phyloP scores from a whole-genome alignment of 2,888 invertebrate species.

The Orthonychiurus folsomi region DNA sequence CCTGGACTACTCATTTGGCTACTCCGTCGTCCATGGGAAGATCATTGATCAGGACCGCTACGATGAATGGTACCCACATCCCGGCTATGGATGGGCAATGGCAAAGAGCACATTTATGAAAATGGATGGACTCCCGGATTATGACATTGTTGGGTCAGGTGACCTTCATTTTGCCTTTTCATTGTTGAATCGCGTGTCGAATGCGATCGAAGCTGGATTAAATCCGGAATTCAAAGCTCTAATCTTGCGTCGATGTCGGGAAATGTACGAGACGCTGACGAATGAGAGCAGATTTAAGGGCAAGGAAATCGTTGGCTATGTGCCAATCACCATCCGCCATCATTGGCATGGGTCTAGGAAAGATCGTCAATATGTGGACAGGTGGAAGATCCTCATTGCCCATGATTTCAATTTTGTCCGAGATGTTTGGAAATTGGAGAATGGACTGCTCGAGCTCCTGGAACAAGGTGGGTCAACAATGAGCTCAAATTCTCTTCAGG shows the following conservation, averaged over 20 bases:
- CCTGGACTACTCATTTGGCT: conserved; percentile 16
- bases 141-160: conserved; percentile 16
- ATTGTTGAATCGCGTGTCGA: conserved; percentile 13
- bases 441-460: conserved; percentile 9
- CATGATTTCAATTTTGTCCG: conserved; percentile 4
- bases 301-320: conserved; percentile 14
- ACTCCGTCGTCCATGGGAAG: conserved; percentile 16
- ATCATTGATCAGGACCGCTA: conserved; percentile 15
- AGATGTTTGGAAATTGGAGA: background rate
- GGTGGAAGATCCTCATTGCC: conserved; percentile 20
- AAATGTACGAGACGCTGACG: background rate
- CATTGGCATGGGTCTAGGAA: conserved; percentile 18
- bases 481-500: conserved; percentile 7
- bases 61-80: conserved; percentile 20
- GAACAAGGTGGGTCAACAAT: too few species aligned
- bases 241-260: background rate
- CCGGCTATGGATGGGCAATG: conserved; percentile 20
- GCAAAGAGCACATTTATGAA: background rate
- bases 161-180: conserved; percentile 20
- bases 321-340: conserved; percentile 12
- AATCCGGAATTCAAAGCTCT: conserved; percentile 2
- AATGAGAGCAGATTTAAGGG: background rate
- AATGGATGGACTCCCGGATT: conserved; percentile 14
- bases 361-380: conserved; percentile 16
- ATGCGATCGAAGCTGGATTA: conserved; percentile 12